phyloP scores from a whole-genome alignment of 2,113 vertebrate species.

The Patagioenas fasciata region DNA sequence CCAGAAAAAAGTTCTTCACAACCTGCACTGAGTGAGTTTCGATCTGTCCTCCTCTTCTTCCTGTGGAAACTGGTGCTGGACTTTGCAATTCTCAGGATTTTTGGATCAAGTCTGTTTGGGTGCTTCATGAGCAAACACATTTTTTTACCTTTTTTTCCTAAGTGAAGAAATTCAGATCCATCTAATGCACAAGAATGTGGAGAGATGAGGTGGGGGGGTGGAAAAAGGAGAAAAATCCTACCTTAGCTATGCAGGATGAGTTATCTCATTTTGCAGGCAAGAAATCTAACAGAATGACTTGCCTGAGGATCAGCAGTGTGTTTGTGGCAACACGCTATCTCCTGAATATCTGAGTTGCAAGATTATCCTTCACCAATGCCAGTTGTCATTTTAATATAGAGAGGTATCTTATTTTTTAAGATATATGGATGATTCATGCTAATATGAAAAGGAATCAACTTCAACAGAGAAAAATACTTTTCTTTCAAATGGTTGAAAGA shows the following conservation, averaged over 20 bases:
- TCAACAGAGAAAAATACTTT: neutral
- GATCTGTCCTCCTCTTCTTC: neutral
- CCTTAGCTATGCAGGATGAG: neutral
- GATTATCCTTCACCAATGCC: neutral
- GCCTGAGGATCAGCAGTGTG: neutral
- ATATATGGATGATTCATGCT: neutral
- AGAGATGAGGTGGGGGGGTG: no score
- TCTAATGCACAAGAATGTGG: neutral
- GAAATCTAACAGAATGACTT: neutral
- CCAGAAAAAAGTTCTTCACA: neutral
- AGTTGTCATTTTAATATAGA: neutral
- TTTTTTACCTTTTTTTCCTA: neutral
- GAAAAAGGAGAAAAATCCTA: neutral
- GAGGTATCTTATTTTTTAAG: neutral
- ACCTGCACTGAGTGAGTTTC: neutral
- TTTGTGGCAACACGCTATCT: neutral
- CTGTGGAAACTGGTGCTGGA: neutral
- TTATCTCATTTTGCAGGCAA: neutral
- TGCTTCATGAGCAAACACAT: neutral
- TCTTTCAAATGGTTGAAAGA: slow-evolving; percentile 12
- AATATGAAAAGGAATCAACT: neutral
- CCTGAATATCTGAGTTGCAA: neutral
- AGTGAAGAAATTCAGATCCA: neutral
- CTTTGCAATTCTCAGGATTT: neutral
- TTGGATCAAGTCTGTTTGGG: accelerated